These are phyloP conservation scores for Cataglyphis rosenhaueri DNA, from an alignment of 2,888 invertebrate species.

Conservation along the genomic window DNA sequence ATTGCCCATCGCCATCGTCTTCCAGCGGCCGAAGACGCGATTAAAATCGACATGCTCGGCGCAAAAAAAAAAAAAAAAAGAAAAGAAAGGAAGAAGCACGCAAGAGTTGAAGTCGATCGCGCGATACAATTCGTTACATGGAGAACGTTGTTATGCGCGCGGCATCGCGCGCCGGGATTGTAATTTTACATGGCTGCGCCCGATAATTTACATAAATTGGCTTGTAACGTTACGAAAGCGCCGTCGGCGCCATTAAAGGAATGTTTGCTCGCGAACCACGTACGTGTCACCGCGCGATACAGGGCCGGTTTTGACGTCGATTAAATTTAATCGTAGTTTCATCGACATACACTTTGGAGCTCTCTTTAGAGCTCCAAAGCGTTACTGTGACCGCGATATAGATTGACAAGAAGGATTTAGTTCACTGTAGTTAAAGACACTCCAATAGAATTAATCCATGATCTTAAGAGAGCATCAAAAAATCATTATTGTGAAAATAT, in stretches of 20 bases:
- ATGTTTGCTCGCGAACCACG: constrained; percentile 38
- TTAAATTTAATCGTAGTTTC: constrained; percentile 30
- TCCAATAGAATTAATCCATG: neutral
- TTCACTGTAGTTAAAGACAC: neutral
- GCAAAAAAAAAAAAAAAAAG: neutral
- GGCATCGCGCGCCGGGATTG: constrained; percentile 37
- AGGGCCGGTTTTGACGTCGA: constrained; percentile 17
- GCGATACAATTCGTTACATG: constrained; percentile 43
- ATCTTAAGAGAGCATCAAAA: constrained; percentile 1
- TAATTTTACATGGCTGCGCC: constrained; percentile 51
- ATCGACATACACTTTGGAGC: neutral
- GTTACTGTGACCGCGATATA: neutral
- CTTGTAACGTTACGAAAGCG: constrained; percentile 50
- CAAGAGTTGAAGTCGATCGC: constrained; percentile 32
- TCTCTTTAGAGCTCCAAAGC: neutral
- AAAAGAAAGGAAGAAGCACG: neutral
- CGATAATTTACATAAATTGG: constrained; percentile 52
- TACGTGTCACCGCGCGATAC: constrained; percentile 45
- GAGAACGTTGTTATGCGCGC: constrained; percentile 46
- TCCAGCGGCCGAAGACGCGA: constrained; percentile 2
- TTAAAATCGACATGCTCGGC: constrained; percentile 23
- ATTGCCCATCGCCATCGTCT: constrained; percentile 17
- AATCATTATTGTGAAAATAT: neutral
- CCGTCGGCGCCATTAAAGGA: constrained; percentile 46
- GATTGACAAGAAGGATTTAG: neutral